A percentile compares a stretch with the other conserved stretches of the same genome.
Evolutionary conservation across 1,140 invertebrate species (phyloP).

Genomic region (Diorhabda sublineata): DNA sequence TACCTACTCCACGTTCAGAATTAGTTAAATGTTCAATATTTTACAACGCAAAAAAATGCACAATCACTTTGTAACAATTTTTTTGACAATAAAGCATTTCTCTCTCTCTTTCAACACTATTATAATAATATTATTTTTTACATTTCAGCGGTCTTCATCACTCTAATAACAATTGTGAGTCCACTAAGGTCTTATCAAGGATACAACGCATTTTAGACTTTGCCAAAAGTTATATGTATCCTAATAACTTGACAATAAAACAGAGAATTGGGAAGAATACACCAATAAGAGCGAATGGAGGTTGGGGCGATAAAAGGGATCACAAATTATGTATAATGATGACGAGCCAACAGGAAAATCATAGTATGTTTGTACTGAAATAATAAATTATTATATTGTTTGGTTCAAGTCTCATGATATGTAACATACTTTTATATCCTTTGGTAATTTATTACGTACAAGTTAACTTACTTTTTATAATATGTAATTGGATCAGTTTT

Average conservation of each 20-base stretch:
- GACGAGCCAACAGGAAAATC: conserved; percentile 26
- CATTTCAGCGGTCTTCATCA: conserved; percentile 88
- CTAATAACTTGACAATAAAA: conserved; percentile 74
- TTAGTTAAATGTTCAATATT: too few relatives aligned
- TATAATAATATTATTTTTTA: too few relatives aligned
- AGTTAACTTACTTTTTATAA: too few relatives aligned
- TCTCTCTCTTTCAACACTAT: too few relatives aligned
- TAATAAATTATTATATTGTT: neutral
- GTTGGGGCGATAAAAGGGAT: conserved; percentile 80
- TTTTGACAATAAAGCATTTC: too few relatives aligned
- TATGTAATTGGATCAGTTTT: too few relatives aligned
- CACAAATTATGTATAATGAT: conserved; percentile 48
- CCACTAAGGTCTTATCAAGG: conserved; percentile 78
- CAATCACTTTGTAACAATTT: too few relatives aligned
- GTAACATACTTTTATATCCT: neutral
- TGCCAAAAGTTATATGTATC: conserved; percentile 81
- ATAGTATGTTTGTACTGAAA: too few relatives aligned
- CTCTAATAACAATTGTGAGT: conserved; percentile 90
- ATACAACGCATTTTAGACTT: conserved; percentile 73
- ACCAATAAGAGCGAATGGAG: conserved; percentile 65
- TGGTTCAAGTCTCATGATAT: neutral
- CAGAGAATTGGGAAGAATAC: conserved; percentile 67
- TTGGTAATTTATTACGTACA: too few relatives aligned
- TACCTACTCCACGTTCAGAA: too few relatives aligned
- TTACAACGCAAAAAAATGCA: too few relatives aligned